Base-by-base conservation (phyloP, 2,888 invertebrate genomes). In the Trachelus tabidus region DNA sequence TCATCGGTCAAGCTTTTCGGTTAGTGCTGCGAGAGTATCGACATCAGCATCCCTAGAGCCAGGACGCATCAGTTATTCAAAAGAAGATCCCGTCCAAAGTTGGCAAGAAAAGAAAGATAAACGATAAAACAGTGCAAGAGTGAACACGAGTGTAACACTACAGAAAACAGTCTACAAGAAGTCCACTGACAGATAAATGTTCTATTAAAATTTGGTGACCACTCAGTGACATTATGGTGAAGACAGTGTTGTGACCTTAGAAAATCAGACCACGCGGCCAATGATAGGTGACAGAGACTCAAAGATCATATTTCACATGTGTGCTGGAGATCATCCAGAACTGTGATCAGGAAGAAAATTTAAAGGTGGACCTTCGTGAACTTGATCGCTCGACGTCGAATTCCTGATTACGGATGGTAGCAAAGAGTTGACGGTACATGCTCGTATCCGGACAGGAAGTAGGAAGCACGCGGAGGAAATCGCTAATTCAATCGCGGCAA, bases 351-450 rank as follows among this genome's bases (percentile, higher is more conserved):
- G 73, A 77, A 73, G 12, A 68, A 68, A 75, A 73, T 35, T 77
- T 76, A 15, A 37, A 33, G 12, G 33, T 23, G 23, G 6, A 56
- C 56, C 4, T 56, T 56, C 2, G 31, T 76, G 56, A 30, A 33
- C 12, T 75, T 35, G 6, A 34, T 35, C 35, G 71, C 34, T 68
- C 12, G 15, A 73, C 35, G 73, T n/a, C 30, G 12, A 12, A 0
- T 37, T 40, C 56, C 33, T 33, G 33, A 31, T 56, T 23, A 56
- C 56, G 56, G 56, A 23, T 23, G 35, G 56, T 37, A 73, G 23
- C 33, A 77, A 74, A 68, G 15, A 76, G 76, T 73, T 71, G 75
- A 79, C 75, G 79, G 77, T 78, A 77, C 73, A 78, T 81, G 79
- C 77, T n/a, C 73, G 79, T 77, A 75, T 76, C 78, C 77, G 78